phyloP scores from a whole-genome alignment of 2,797 vertebrate species.

The Euthynnus affinis region DNA sequence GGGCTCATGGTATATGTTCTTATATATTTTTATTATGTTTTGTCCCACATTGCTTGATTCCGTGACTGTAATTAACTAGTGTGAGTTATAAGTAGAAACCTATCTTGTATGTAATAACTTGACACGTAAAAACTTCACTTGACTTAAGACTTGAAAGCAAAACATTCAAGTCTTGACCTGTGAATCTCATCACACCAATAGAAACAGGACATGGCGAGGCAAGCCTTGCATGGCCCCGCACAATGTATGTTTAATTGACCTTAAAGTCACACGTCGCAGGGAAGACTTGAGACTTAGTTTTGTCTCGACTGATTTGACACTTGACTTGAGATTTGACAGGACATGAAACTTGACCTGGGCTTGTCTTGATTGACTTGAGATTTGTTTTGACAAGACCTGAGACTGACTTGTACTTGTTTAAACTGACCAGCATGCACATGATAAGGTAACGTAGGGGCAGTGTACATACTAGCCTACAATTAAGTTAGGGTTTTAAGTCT shows the following conservation, averaged over 20 bases:
- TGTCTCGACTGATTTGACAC: no score
- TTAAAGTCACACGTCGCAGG: no score
- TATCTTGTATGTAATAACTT: not conserved
- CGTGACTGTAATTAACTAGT: not conserved
- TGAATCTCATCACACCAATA: no score
- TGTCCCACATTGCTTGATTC: not conserved
- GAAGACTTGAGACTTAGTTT: not conserved
- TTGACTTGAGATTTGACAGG: not conserved
- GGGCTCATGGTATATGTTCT: slow-evolving; percentile 86
- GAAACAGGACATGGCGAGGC: no score
- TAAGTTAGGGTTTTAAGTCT: not conserved
- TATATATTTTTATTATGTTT: not conserved
- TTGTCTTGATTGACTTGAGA: not conserved
- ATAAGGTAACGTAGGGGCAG: not conserved
- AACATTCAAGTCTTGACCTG: not conserved
- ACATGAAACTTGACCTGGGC: not conserved
- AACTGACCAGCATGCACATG: not conserved
- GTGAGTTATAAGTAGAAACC: not conserved
- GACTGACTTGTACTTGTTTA: no score
- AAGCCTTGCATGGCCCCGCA: not conserved
- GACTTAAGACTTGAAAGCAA: not conserved
- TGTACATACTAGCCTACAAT: not conserved
- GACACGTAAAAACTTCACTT: not conserved
- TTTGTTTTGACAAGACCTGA: no score
- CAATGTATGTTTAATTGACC: not conserved